These are phyloP conservation scores for Balearica regulorum DNA, from an alignment of 2,797 vertebrate species.

Conservation along the genomic window DNA sequence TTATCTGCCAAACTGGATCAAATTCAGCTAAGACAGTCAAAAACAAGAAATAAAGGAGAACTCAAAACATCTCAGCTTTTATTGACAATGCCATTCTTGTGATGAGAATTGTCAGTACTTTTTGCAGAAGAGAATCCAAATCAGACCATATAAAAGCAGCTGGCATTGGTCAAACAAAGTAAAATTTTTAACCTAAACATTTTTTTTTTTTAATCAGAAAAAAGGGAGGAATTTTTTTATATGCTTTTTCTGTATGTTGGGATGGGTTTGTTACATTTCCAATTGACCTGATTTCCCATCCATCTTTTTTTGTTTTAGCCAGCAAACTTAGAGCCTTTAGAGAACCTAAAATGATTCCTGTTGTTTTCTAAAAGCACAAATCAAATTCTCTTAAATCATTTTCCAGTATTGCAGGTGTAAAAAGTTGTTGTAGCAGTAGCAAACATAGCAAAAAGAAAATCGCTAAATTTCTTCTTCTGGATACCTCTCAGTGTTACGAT, in stretches of 20 bases:
- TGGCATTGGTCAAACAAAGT: not conserved
- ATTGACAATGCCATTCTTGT: not conserved
- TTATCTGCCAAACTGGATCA: not conserved
- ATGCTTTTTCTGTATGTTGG: not conserved
- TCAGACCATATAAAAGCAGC: not conserved
- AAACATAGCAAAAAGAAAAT: not conserved
- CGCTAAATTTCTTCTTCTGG: not conserved
- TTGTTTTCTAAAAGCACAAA: not conserved
- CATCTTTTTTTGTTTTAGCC: not conserved
- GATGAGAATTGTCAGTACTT: not conserved
- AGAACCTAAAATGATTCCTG: not conserved
- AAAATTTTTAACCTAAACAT: not conserved
- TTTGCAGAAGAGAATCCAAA: not conserved
- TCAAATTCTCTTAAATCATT: not conserved
- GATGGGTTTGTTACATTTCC: not conserved
- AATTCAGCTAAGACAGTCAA: not conserved
- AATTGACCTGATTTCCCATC: not conserved
- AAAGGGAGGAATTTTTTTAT: rapidly evolving
- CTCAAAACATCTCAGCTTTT: not conserved
- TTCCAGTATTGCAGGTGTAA: not conserved
- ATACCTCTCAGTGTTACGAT: not conserved
- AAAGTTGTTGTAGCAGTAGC: not conserved
- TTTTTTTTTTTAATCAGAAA: not conserved
- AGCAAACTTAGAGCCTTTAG: not conserved
- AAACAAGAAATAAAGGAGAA: not conserved